Evolutionary conservation across 2,888 invertebrate species (phyloP).

Genomic region (Rhodophaea formosa): DNA sequence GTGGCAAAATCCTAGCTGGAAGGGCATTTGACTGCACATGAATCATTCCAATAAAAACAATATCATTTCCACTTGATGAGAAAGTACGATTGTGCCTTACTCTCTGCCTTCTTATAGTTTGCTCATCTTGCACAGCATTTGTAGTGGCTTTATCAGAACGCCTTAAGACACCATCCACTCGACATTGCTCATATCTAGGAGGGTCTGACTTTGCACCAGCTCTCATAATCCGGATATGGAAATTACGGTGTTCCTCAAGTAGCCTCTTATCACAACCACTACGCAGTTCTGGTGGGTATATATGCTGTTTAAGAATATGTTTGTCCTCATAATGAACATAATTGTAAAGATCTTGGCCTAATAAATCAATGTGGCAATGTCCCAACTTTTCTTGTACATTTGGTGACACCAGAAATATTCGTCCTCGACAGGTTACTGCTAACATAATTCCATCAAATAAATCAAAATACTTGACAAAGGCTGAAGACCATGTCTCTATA

Average conservation of each 20-base stretch:
- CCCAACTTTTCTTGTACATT: slow-evolving; percentile 92
- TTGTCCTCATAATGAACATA: slow-evolving; percentile 93
- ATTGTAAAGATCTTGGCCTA: slow-evolving; percentile 93
- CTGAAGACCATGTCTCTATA: slow-evolving; percentile 74
- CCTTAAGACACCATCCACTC: slow-evolving; percentile 84
- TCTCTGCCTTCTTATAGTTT: slow-evolving; percentile 72
- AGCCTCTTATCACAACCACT: slow-evolving; percentile 53
- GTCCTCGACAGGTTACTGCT: slow-evolving; percentile 89
- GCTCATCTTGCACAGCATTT: slow-evolving; percentile 74
- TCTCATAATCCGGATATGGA: slow-evolving; percentile 82
- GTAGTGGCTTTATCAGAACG: slow-evolving; percentile 81
- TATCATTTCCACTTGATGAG: slow-evolving; percentile 82
- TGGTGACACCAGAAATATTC: slow-evolving; percentile 92
- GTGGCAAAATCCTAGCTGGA: slow-evolving; percentile 82
- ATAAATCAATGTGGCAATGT: slow-evolving; percentile 92
- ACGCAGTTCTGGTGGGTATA: slow-evolving; percentile 80
- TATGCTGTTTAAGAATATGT: slow-evolving; percentile 85
- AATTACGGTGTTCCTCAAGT: slow-evolving; percentile 76
- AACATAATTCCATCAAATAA: slow-evolving; percentile 90
- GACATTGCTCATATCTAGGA: slow-evolving; percentile 85
- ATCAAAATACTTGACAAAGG: slow-evolving; percentile 83
- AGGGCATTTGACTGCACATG: slow-evolving; percentile 81
- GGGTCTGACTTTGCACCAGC: slow-evolving; percentile 87
- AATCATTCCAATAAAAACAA: slow-evolving; percentile 87
- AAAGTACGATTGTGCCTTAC: slow-evolving; percentile 76